Evolutionary conservation across 37 sponge, comb jelly and placozoan genomes (phyloP).

Genomic region (Cliona cf. orientalis): DNA sequence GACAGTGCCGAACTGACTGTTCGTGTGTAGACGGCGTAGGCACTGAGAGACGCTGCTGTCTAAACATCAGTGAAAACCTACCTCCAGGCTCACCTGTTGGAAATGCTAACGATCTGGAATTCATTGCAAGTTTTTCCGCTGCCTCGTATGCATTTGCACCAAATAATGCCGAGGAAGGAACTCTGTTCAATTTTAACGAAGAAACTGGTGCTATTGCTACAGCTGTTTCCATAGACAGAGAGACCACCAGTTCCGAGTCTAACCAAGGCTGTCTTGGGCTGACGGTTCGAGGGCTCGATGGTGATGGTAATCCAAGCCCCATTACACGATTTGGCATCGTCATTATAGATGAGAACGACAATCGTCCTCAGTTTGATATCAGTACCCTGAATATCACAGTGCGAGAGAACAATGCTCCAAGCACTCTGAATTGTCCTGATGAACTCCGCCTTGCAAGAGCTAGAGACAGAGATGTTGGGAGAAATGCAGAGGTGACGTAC

Average conservation of each 20-base stretch:
- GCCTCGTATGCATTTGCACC: too few species aligned
- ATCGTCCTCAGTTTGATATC: slow-evolving; percentile 10
- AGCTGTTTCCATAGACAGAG: too few species aligned
- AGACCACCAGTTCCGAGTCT: too few species aligned
- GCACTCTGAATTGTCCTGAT: not conserved
- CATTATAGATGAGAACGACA: slow-evolving; percentile 23
- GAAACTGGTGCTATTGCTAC: too few species aligned
- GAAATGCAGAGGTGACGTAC: not conserved
- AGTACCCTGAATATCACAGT: not conserved
- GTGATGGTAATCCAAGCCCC: too few species aligned
- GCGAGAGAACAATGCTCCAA: not conserved
- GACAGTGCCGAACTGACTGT: not conserved
- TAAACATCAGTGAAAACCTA: not conserved
- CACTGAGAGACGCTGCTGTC: not conserved
- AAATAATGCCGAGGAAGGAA: too few species aligned
- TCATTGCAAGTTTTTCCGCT: too few species aligned
- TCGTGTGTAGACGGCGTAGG: not conserved
- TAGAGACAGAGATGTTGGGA: slow-evolving; percentile 4
- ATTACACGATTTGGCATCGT: slow-evolving; percentile 1
- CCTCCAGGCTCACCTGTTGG: slow-evolving; percentile 6
- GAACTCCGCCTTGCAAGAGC: not conserved
- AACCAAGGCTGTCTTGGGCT: too few species aligned
- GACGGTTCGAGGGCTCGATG: too few species aligned
- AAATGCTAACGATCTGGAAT: too few species aligned
- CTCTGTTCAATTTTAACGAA: too few species aligned